These are phyloP conservation scores for Hippocampus zosterae DNA, from an alignment of 2,113 vertebrate species.

Conservation along the genomic window DNA sequence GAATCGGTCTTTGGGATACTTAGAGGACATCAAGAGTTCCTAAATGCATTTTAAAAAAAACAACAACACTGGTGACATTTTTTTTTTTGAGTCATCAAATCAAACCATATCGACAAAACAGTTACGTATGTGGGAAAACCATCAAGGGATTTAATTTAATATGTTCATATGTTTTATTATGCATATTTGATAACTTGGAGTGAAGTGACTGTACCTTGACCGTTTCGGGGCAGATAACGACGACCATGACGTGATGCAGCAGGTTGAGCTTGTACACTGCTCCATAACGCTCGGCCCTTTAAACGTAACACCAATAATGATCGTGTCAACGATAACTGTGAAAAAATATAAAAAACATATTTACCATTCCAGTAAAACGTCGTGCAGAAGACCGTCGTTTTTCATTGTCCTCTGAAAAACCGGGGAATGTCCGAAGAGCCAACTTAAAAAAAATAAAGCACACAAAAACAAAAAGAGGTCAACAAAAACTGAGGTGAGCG, in stretches of 20 bases:
- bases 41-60: constrained; percentile 22
- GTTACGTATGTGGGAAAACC: background rate
- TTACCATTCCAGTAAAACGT: constrained; percentile 59
- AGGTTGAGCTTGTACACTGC: constrained; percentile 53
- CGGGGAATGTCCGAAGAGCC: constrained; percentile 49
- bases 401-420: background rate
- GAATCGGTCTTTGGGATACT: constrained; percentile 62
- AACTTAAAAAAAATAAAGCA: constrained; percentile 28
- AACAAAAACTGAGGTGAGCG: background rate
- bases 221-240: constrained; percentile 56
- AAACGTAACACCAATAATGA: background rate
- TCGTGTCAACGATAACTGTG: background rate
- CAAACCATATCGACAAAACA: background rate
- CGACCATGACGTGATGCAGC: constrained; percentile 38
- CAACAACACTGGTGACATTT: background rate
- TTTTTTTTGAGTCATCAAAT: background rate
- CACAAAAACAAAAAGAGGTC: background rate
- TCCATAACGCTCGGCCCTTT: constrained; percentile 56
- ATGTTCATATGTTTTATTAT: background rate
- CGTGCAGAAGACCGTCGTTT: background rate
- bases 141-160: background rate
- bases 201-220: constrained; percentile 66
- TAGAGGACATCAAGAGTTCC: constrained; percentile 73
- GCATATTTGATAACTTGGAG: no score
- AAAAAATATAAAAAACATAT: background rate